phyloP scores from a whole-genome alignment of 1,140 invertebrate genomes.

The Brachionus angularis region DNA sequence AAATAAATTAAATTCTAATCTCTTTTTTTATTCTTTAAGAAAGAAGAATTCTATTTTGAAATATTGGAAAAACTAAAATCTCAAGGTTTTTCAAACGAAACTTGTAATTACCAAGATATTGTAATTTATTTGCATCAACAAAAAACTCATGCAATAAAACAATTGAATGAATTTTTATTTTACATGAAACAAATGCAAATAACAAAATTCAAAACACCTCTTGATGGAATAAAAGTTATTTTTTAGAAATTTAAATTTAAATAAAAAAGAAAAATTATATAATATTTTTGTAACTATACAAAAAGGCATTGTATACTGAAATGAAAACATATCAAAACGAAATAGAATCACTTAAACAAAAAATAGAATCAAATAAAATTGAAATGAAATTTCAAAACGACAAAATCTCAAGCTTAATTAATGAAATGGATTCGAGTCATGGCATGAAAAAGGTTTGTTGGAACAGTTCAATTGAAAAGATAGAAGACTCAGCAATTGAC shows the following conservation, averaged over 20 bases:
- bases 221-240: slow-evolving; percentile 28
- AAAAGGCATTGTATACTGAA: slow-evolving; percentile 1
- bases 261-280: not conserved
- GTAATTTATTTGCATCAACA: slow-evolving; percentile 21
- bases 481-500: slow-evolving; percentile 34
- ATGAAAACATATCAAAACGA: slow-evolving; percentile 38
- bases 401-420: slow-evolving; percentile 5
- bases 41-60: slow-evolving; percentile 33
- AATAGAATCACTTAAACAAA: slow-evolving; percentile 20
- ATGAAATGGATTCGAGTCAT: not conserved
- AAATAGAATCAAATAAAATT: slow-evolving; percentile 13
- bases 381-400: slow-evolving; percentile 30
- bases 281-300: not conserved
- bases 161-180: slow-evolving; percentile 26
- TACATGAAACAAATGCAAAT: slow-evolving; percentile 29
- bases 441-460: not conserved
- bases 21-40: slow-evolving; percentile 23
- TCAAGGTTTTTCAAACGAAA: slow-evolving; percentile 14
- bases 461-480: not conserved
- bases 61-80: slow-evolving; percentile 42
- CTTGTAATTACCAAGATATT: slow-evolving; percentile 5
- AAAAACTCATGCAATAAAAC: slow-evolving; percentile 18
- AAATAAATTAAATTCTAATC: not conserved
- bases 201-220: not conserved
- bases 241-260: not conserved